Evolutionary conservation across 2,797 vertebrate species (phyloP).

Genomic region (Perdix hodgsoniae): DNA sequence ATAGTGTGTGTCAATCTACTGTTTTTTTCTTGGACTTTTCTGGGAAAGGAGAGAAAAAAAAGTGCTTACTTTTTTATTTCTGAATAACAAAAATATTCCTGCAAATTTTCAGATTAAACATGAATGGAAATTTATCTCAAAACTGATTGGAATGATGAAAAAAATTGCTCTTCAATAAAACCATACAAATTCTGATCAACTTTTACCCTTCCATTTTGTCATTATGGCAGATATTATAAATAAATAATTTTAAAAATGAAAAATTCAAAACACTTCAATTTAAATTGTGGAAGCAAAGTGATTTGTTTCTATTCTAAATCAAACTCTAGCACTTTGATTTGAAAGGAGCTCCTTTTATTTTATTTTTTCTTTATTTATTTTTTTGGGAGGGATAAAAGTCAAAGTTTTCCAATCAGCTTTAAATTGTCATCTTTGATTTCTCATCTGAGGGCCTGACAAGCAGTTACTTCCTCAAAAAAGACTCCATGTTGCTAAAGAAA

Average conservation of each 20-base stretch:
- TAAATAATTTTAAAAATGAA: not conserved
- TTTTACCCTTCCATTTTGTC: not conserved
- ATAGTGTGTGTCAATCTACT: not conserved
- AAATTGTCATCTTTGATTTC: constrained; percentile 4
- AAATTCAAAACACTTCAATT: not conserved
- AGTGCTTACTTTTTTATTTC: not conserved
- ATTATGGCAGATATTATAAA: not conserved
- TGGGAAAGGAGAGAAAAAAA: not conserved
- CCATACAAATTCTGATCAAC: not conserved
- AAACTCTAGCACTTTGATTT: not conserved
- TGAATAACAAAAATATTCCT: not conserved
- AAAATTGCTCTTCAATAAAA: not conserved
- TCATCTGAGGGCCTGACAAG: not conserved
- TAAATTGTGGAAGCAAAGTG: not conserved
- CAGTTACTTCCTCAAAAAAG: not conserved
- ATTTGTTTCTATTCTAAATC: not conserved
- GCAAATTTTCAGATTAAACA: not conserved
- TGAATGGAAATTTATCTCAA: not conserved
- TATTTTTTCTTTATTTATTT: too few relatives aligned
- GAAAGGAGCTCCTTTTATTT: not conserved
- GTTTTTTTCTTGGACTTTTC: not conserved
- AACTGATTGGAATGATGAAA: not conserved
- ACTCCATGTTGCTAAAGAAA: not conserved
- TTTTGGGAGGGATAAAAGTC: not conserved
- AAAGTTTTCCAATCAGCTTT: not conserved